Conservation (phyloP, 2,888 invertebrate species). For the Nomada ruficornis region DNA sequence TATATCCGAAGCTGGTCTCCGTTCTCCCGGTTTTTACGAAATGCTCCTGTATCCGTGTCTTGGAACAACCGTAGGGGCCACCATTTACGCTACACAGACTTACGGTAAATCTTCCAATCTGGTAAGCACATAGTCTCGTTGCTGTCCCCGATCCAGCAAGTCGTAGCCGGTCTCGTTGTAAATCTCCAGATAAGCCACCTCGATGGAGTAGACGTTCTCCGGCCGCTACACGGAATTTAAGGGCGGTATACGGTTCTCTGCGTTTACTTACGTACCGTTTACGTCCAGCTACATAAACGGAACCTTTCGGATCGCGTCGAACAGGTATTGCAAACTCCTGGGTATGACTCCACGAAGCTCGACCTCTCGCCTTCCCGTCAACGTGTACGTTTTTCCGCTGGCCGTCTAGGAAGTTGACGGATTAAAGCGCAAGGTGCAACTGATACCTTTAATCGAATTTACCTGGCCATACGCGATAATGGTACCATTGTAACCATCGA, state of each 20-base stretch:
- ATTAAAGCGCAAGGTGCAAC: neutral
- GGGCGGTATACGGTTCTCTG: constrained; percentile 11
- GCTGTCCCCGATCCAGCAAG: constrained; percentile 83
- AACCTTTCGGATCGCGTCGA: constrained; percentile 83
- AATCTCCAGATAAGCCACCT: constrained; percentile 86
- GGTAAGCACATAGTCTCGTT: constrained; percentile 52
- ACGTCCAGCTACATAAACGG: neutral
- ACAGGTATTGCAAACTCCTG: constrained; percentile 85
- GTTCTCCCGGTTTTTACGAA: constrained; percentile 63
- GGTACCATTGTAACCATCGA: constrained; percentile 86
- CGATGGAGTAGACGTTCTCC: constrained; percentile 81
- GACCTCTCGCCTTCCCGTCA: constrained; percentile 84
- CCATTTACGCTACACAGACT: constrained; percentile 70
- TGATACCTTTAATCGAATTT: constrained; percentile 52
- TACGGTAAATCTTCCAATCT: constrained; percentile 85
- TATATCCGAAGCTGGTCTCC: constrained; percentile 53
- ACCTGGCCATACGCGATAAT: constrained; percentile 87
- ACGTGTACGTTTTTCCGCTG: constrained; percentile 86
- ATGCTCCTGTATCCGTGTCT: constrained; percentile 29
- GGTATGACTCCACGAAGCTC: constrained; percentile 85
- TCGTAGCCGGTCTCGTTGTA: constrained; percentile 86
- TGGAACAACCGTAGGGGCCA: constrained; percentile 17
- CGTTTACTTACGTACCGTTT: constrained; percentile 1
- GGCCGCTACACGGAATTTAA: constrained; percentile 75
- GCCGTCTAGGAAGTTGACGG: constrained; percentile 83